Base-by-base conservation (phyloP, 2,797 vertebrate genomes). In the Triplophysa bombifrons region DNA sequence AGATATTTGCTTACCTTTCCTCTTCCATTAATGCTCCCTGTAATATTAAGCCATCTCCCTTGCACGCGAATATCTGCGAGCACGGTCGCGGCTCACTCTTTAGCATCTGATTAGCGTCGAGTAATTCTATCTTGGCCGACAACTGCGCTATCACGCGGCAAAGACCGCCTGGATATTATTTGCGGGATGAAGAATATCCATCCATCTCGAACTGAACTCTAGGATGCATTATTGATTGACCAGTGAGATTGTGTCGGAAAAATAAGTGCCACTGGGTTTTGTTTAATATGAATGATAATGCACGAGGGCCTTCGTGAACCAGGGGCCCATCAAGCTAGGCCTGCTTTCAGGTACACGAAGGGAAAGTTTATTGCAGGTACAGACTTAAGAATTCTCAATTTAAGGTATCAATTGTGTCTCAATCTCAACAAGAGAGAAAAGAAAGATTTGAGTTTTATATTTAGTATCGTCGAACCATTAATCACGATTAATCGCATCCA, bases 261-360 rank as follows among this genome's bases (percentile, higher is more conserved):
- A 96, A 95, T 95, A 95, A 95, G 94, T 95, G 94, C 93, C 94
- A 96, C 93, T 95, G 95, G 94, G 94, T 94, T 96, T 96, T 95
- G 94, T 95, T 96, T 96, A 96, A 96, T 96, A 96, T 95, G 94
- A 95, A 96, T 95, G 94, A 95, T 96, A 95, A 96, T 95, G 92
- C 30, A 34, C 71, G 92, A 93, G 91, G 94, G 94, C 93, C 92
- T 94, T 90, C 88, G 91, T 93, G 92, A 92, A 93, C 89, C 77
- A 69, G 17, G 25, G 48, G 51, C 69, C 30, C 25, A 41, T 66
- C 56, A 78, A 71, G 58, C 30, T 72, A 34, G 61, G 60, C 64
- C 69, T 64, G 68, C 64, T 79, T 79, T 65, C 69, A 58, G 10
- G 11, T 58, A 58, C 41, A 11, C 41, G n/a, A n/a, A 55, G 19